Percentiles rank a stretch among this genome's conserved stretches.
Conservation (phyloP, 2,113 vertebrate species). For the Menidia beryllina region DNA sequence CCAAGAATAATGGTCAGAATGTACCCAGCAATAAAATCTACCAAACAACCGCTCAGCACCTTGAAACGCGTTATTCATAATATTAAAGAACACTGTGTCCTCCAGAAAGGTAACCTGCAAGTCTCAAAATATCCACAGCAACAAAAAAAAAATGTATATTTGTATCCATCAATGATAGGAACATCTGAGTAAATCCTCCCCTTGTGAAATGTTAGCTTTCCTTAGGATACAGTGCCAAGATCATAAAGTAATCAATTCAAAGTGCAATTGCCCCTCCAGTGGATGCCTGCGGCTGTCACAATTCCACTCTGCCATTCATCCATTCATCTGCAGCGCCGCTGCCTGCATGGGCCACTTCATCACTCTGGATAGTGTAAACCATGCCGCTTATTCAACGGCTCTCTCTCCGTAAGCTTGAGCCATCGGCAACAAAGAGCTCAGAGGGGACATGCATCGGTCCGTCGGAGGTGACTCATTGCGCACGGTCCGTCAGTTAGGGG, state of each 20-base stretch:
- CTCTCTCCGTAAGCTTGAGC: constrained; percentile 16
- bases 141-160: neutral
- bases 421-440: neutral
- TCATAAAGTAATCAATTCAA: constrained; percentile 41
- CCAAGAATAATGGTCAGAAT: neutral
- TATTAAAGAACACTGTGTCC: neutral
- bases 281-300: constrained; percentile 35
- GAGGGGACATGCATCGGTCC: constrained; percentile 17
- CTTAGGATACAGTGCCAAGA: neutral
- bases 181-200: neutral
- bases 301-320: constrained; percentile 33
- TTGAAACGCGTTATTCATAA: neutral
- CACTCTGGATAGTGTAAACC: constrained; percentile 16
- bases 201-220: neutral
- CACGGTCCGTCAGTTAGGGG: constrained; percentile 42
- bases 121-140: neutral
- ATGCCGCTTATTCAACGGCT: constrained; percentile 33
- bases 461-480: constrained; percentile 66
- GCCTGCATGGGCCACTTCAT: constrained; percentile 29
- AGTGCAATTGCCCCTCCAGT: constrained; percentile 47
- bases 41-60: neutral
- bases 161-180: neutral
- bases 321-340: constrained; percentile 57
- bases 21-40: neutral
- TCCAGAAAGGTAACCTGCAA: neutral